Evolutionary conservation across 1,140 invertebrate species (phyloP).

Genomic region (Branchinecta lindahli): DNA sequence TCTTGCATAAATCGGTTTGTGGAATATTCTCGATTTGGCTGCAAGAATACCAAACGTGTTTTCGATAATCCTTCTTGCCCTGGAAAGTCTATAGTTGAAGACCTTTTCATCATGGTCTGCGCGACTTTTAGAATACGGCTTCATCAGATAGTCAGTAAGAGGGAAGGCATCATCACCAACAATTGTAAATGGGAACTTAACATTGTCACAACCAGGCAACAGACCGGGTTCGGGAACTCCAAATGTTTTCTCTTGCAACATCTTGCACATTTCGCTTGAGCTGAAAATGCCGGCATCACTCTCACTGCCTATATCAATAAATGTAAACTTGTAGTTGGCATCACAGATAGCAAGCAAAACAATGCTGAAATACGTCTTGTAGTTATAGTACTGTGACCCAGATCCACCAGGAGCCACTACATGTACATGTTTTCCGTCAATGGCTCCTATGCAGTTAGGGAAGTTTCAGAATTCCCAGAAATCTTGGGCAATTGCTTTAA

Average conservation of each 20-base stretch:
- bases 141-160: slow-evolving; percentile 23
- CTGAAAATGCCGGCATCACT: slow-evolving; percentile 23
- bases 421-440: too few relatives aligned
- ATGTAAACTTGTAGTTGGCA: slow-evolving; percentile 26
- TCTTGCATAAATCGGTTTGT: slow-evolving; percentile 19
- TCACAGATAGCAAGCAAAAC: slow-evolving; percentile 27
- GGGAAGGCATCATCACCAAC: slow-evolving; percentile 27
- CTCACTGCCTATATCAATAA: slow-evolving; percentile 26
- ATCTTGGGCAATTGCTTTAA: too few relatives aligned
- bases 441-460: too few relatives aligned
- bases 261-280: slow-evolving; percentile 11
- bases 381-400: slow-evolving; percentile 24
- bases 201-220: slow-evolving; percentile 4
- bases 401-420: background rate
- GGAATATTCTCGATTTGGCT: slow-evolving; percentile 20
- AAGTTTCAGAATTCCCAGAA: too few relatives aligned
- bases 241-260: background rate
- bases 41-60: slow-evolving; percentile 28
- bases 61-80: slow-evolving; percentile 25
- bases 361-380: slow-evolving; percentile 25
- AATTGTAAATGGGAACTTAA: slow-evolving; percentile 19
- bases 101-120: slow-evolving; percentile 21
- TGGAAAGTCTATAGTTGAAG: slow-evolving; percentile 26
- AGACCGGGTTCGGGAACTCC: slow-evolving; percentile 7
- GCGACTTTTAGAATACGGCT: slow-evolving; percentile 22